Percentiles rank a stretch among this genome's conserved stretches.
These are phyloP conservation scores for Xerus inauris DNA, from an alignment of 2,113 vertebrate genomes.

Conservation along the genomic window DNA sequence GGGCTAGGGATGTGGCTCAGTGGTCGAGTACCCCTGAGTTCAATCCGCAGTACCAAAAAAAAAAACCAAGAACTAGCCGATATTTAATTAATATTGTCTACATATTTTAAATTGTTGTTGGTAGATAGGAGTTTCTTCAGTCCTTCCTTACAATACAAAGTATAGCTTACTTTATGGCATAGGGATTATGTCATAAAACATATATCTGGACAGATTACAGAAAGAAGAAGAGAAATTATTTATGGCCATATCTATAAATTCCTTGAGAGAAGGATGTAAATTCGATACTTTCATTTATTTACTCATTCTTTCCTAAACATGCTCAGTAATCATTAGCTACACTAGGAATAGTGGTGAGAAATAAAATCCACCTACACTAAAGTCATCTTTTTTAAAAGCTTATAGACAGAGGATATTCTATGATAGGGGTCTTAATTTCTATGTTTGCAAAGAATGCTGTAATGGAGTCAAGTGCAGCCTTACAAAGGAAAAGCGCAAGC, in stretches of 20 bases:
- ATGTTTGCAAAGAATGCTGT: not conserved
- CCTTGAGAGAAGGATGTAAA: not conserved
- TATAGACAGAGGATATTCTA: not conserved
- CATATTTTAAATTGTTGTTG: constrained; percentile 59
- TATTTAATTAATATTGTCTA: constrained; percentile 67
- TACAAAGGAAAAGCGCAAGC: not conserved
- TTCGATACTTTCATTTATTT: not conserved
- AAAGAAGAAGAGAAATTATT: not conserved
- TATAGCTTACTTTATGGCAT: not conserved
- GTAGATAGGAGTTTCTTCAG: constrained; percentile 5
- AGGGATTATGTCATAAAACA: not conserved
- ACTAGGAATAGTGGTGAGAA: not conserved
- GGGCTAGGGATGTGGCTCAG: no score
- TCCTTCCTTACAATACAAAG: not conserved
- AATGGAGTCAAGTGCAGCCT: not conserved
- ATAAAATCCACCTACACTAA: not conserved
- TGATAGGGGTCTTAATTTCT: not conserved
- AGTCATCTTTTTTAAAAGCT: not conserved
- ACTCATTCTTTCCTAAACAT: not conserved
- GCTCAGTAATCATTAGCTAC: not conserved
- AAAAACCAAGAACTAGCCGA: not conserved
- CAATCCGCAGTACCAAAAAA: no score
- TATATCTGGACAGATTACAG: not conserved
- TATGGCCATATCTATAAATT: not conserved
- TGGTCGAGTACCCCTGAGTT: no score